Evolutionary conservation across 2,797 vertebrate genomes (phyloP), one percentile per base, ranked within the genome.

Genomic region (Sebastes cheni): DNA sequence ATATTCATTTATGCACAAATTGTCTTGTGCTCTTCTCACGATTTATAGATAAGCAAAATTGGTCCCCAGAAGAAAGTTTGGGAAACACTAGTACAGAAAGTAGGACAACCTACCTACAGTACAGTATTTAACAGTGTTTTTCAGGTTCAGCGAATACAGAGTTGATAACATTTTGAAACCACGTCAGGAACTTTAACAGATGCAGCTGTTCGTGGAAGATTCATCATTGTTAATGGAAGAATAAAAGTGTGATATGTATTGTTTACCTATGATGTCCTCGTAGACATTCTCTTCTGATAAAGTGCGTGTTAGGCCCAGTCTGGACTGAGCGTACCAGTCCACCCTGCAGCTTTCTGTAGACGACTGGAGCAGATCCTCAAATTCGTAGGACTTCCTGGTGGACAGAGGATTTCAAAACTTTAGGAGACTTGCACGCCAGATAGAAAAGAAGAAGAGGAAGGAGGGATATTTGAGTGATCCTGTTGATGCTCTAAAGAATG

Each of bases 211-310:
- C 29, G 3, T 61, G 36, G 22, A 59, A 13, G 18, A 36, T 50
- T 70, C 9, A 0, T 1, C 2, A 10, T 27, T 7, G 8, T 14
- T 8, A 9, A 66, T 61, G 8, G 0, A 32, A 66, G 68, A 67
- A 39, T 14, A 68, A 13, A 46, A 8, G 18, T 22, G 29, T 30
- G 23, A 72, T 14, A 50, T 13, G 46, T 42, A 5, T 62, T 9
- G 30, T 80, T 86, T 92, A 94, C 92, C 98, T 88, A 98, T 94
- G 81, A 99, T 99, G 92, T 99, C 98, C 88, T 99, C 98, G 1
- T 99, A 99, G 95, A 99, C 93, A 66, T 99, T 99, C 91, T 99
- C 98, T 86, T 99, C 97, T 1, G 98, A 99, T 96, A 99, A 97
- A 97, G 98, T 99, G 97, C 97, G 97, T 86, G 97, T 96, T 68